Evolutionary conservation across 2,113 vertebrate genomes (phyloP).

Genomic region (Larimichthys polyactis): DNA sequence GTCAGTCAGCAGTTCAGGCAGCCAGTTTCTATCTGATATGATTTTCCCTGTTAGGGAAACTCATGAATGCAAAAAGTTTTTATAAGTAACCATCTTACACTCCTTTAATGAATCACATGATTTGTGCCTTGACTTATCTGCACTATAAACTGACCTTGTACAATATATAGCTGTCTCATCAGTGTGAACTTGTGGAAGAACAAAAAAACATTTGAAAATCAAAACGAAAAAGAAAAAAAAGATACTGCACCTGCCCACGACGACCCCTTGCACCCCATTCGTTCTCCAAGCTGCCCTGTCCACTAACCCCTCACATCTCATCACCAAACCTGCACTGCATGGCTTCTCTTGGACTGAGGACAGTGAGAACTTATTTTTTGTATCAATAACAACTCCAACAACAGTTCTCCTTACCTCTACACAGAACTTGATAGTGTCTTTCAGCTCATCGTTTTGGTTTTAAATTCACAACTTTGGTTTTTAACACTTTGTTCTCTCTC

Average conservation of each 20-base stretch:
- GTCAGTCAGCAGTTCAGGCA: constrained; percentile 26
- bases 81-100: not conserved
- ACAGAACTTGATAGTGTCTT: not conserved
- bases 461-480: too few relatives aligned
- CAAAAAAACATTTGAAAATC: constrained; percentile 21
- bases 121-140: not conserved
- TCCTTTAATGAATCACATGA: not conserved
- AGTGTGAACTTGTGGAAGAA: not conserved
- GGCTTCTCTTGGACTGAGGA: constrained; percentile 6
- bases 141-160: not conserved
- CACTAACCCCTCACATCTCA: constrained; percentile 43
- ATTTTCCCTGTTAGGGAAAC: not conserved
- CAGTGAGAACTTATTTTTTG: not conserved
- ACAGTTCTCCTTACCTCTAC: not conserved
- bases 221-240: not conserved
- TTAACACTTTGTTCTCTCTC: too few relatives aligned
- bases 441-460: not conserved
- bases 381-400: too few relatives aligned
- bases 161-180: not conserved
- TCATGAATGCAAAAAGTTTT: not conserved
- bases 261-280: constrained; percentile 40
- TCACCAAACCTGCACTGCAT: constrained; percentile 23
- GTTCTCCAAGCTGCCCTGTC: constrained; percentile 27
- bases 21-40: not conserved
- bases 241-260: constrained; percentile 21